Conservation (phyloP, 2,113 vertebrate species). For the Heterotilapia buettikoferi region DNA sequence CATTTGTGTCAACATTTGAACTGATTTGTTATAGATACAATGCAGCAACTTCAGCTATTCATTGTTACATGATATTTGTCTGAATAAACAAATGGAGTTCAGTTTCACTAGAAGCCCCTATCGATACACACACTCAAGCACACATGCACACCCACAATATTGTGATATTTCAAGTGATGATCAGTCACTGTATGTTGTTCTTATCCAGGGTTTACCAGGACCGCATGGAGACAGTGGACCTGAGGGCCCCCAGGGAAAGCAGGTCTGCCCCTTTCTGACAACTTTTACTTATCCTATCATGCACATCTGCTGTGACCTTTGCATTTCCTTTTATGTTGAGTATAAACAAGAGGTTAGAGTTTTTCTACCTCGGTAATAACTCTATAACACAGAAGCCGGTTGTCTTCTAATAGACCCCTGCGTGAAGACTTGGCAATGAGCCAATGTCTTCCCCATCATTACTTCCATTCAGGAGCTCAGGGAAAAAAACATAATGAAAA, state of each 20-base stretch:
- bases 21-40: background rate
- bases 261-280: slow-evolving; percentile 67
- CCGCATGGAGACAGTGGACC: slow-evolving; percentile 81
- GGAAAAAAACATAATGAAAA: background rate
- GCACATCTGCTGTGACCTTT: slow-evolving; percentile 42
- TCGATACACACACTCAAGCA: background rate
- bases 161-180: background rate
- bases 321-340: slow-evolving; percentile 30
- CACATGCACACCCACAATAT: background rate
- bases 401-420: slow-evolving; percentile 16
- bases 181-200: slow-evolving; percentile 15
- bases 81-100: background rate
- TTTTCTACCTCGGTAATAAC: background rate
- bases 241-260: slow-evolving; percentile 81
- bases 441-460: slow-evolving; percentile 39
- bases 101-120: background rate
- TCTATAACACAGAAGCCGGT: background rate
- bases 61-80: background rate
- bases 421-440: slow-evolving; percentile 22
- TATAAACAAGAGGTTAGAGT: slow-evolving; percentile 20
- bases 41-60: background rate
- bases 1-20: background rate
- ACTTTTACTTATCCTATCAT: slow-evolving; percentile 1
- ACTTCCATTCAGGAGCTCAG: slow-evolving; percentile 3
- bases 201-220: slow-evolving; percentile 79